Evolutionary conservation across 2,888 invertebrate species (phyloP).

Genomic region (Nezara viridula): DNA sequence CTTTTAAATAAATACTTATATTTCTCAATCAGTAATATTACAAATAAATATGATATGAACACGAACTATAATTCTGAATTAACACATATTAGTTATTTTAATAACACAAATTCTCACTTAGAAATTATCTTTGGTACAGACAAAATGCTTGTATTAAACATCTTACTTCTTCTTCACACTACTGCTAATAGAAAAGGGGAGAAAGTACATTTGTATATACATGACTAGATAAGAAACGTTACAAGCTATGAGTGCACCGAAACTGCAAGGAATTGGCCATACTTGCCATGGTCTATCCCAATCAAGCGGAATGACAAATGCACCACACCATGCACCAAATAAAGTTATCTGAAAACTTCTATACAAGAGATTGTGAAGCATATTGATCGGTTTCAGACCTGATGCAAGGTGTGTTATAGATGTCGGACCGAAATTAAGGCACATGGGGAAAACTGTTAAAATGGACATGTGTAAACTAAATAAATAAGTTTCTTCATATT

Average conservation of each 20-base stretch:
- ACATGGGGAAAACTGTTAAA: conserved; percentile 76
- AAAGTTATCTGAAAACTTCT: conserved; percentile 74
- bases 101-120: background rate
- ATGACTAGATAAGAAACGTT: conserved; percentile 71
- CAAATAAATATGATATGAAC: background rate
- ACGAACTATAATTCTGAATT: background rate
- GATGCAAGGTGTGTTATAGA: conserved; percentile 68
- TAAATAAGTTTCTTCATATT: conserved; percentile 79
- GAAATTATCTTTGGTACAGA: conserved; percentile 3
- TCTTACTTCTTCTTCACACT: conserved; percentile 36
- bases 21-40: background rate
- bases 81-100: background rate
- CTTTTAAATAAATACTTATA: background rate
- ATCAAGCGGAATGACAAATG: conserved; percentile 88
- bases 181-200: background rate
- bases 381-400: conserved; percentile 70
- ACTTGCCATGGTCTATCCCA: conserved; percentile 93
- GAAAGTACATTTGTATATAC: conserved; percentile 59
- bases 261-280: conserved; percentile 82
- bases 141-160: background rate
- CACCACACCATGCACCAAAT: conserved; percentile 87
- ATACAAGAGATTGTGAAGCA: conserved; percentile 65
- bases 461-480: conserved; percentile 75
- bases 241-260: conserved; percentile 78
- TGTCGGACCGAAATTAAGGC: conserved; percentile 74